These are phyloP conservation scores for Tangara arthus DNA, from an alignment of 2,797 vertebrate genomes.

Conservation along the genomic window DNA sequence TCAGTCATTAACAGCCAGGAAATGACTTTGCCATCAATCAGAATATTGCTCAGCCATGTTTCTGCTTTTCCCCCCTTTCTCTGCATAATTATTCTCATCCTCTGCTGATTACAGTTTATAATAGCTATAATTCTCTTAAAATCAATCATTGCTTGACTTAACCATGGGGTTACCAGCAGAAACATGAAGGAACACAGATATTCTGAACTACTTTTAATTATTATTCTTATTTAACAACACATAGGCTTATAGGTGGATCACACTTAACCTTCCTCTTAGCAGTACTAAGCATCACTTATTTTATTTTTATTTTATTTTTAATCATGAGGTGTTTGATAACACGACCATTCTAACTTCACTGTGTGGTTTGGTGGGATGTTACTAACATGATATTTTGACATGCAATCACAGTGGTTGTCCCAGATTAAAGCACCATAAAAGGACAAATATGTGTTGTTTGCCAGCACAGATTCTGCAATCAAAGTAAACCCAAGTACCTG, in stretches of 20 bases:
- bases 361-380: not conserved
- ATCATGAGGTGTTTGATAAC: not conserved
- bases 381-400: not conserved
- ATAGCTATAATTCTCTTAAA: slow-evolving; percentile 78
- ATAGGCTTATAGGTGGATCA: not conserved
- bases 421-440: not conserved
- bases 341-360: not conserved
- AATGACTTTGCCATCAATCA: slow-evolving; percentile 80
- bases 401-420: not conserved
- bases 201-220: slow-evolving; percentile 45
- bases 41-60: slow-evolving; percentile 75
- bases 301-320: slow-evolving; percentile 17
- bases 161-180: slow-evolving; percentile 68
- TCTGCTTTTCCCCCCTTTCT: slow-evolving; percentile 56
- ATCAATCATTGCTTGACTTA: slow-evolving; percentile 75
- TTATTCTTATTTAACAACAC: slow-evolving; percentile 40
- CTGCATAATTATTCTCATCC: slow-evolving; percentile 78
- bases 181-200: slow-evolving; percentile 63
- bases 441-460: not conserved
- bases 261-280: not conserved
- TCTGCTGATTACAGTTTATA: slow-evolving; percentile 78
- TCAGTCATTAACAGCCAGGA: slow-evolving; percentile 77
- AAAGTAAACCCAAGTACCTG: not conserved
- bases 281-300: not conserved
- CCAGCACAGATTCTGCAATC: not conserved